These are phyloP conservation scores for Pantherophis alleghaniensis DNA, from an alignment of 2,797 vertebrate species.

Conservation along the genomic window DNA sequence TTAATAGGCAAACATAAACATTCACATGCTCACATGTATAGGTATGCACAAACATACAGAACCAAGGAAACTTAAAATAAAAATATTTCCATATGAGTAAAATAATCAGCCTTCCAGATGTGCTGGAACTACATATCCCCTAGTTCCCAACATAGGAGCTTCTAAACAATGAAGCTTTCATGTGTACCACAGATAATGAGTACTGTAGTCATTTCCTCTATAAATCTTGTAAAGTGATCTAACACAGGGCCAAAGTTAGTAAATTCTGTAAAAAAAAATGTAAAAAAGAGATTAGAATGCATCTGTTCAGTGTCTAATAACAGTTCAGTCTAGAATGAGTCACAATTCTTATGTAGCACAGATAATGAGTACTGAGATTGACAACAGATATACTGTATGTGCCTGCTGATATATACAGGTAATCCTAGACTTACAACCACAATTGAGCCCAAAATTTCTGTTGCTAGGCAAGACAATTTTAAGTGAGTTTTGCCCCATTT, in stretches of 20 bases:
- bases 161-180: background rate
- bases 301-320: background rate
- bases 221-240: background rate
- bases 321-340: background rate
- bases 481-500: background rate
- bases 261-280: background rate
- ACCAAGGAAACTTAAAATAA: background rate
- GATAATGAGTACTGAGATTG: background rate
- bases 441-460: background rate
- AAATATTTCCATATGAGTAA: too few species aligned
- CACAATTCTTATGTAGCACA: background rate
- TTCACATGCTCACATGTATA: background rate
- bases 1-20: background rate
- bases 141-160: background rate
- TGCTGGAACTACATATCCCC: background rate
- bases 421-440: background rate
- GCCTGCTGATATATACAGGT: background rate
- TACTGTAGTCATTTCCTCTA: background rate
- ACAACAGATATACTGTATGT: background rate
- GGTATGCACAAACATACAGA: background rate
- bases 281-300: background rate
- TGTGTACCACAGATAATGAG: background rate
- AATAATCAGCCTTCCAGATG: background rate
- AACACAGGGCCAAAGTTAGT: background rate
- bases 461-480: background rate